Conservation (phyloP, 2,113 vertebrate species). For the Scalopus aquaticus region DNA sequence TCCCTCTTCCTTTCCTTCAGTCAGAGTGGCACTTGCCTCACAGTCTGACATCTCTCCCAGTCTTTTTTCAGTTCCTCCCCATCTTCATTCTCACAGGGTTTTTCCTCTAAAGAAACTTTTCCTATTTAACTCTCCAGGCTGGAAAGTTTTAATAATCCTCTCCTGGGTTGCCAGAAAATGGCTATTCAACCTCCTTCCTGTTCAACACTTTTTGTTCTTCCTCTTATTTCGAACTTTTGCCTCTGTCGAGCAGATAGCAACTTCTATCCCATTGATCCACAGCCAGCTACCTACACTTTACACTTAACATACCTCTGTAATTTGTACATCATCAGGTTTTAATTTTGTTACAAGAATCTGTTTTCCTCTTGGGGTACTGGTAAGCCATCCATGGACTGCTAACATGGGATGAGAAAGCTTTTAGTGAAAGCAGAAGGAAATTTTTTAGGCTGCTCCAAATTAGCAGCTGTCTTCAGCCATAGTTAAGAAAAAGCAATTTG, state of each 20-base stretch:
- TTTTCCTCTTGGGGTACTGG: not conserved
- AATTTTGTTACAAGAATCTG: not conserved
- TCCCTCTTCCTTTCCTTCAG: not conserved
- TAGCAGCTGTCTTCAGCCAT: not conserved
- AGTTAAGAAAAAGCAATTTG: constrained; percentile 1
- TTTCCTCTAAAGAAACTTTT: not conserved
- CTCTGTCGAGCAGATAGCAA: not conserved
- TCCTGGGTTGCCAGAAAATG: not conserved
- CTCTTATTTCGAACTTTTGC: not conserved
- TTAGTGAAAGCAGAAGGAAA: not conserved
- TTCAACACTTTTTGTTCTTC: not conserved
- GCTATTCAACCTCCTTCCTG: not conserved
- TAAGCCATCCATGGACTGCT: not conserved
- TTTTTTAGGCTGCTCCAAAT: not conserved
- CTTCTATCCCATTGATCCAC: not conserved
- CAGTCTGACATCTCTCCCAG: no score
- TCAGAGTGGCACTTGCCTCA: not conserved
- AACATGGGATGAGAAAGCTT: not conserved
- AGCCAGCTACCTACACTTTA: not conserved
- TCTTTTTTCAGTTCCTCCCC: not conserved
- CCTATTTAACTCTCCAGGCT: not conserved
- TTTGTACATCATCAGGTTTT: not conserved
- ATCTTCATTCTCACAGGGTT: not conserved
- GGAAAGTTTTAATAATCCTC: not conserved
- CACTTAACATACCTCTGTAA: not conserved